Conservation (phyloP, 2,888 invertebrate genomes). For the Diarsia brunnea region DNA sequence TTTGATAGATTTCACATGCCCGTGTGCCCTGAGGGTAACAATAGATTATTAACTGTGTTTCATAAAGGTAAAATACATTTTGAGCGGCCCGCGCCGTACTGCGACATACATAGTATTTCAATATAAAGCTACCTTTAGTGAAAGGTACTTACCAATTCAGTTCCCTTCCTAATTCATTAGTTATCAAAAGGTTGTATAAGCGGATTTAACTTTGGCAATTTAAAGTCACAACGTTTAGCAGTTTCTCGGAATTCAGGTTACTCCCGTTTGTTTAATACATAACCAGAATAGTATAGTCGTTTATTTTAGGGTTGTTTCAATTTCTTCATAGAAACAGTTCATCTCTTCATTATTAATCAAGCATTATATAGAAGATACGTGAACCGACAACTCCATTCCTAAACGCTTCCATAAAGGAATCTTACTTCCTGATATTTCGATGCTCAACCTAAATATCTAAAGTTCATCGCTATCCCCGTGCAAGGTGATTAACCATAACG, state of each 20-base stretch:
- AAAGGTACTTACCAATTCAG: not conserved
- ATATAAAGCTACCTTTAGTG: not conserved
- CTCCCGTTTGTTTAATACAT: conserved; percentile 50
- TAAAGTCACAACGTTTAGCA: conserved; percentile 45
- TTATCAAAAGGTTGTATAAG: conserved; percentile 31
- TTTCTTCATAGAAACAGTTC: not conserved
- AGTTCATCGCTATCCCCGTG: not conserved
- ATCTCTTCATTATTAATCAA: not conserved
- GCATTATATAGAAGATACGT: not conserved
- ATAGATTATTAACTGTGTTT: conserved; percentile 3
- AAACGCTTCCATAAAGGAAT: not conserved
- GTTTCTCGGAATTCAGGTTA: conserved; percentile 35
- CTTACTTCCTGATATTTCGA: not conserved
- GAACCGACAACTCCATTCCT: not conserved
- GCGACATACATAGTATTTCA: not conserved
- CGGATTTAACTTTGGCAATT: conserved; percentile 50
- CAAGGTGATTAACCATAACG: conserved; percentile 23
- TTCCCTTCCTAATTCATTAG: conserved; percentile 12
- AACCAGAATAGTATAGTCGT: conserved; percentile 12
- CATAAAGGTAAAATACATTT: not conserved
- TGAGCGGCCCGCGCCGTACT: not conserved
- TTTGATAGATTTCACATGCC: conserved; percentile 19
- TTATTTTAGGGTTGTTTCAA: conserved; percentile 19
- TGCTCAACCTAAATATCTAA: not conserved
- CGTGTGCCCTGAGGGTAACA: not conserved